phyloP scores from a whole-genome alignment of 2,797 vertebrate species.

The Sphenopsis melanotis region DNA sequence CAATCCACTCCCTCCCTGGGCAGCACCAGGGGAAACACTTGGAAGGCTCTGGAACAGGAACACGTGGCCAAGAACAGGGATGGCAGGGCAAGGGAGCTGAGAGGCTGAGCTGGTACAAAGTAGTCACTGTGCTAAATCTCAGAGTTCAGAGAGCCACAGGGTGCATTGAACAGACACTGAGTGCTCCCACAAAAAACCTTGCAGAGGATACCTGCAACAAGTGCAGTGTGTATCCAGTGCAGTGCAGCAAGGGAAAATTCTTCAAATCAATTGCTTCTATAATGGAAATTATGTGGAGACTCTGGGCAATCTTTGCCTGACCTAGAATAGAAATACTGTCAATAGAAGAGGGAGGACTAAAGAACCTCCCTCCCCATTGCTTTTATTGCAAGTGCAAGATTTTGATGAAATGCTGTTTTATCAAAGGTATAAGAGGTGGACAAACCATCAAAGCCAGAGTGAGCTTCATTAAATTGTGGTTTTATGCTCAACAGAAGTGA shows the following conservation, averaged over 20 bases:
- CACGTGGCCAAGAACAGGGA: background rate
- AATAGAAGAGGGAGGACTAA: background rate
- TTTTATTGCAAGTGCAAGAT: background rate
- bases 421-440: background rate
- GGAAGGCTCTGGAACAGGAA: background rate
- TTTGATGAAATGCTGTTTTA: background rate
- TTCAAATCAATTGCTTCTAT: background rate
- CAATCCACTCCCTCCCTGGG: background rate
- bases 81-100: background rate
- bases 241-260: background rate
- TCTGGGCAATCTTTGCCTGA: background rate
- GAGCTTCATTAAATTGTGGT: background rate
- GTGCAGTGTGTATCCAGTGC: background rate
- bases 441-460: background rate
- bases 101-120: background rate
- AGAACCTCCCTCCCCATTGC: background rate
- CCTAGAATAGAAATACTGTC: background rate
- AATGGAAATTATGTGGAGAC: background rate
- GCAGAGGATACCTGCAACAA: background rate
- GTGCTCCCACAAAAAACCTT: background rate
- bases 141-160: background rate
- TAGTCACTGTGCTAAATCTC: background rate
- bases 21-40: rapidly evolving
- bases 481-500: background rate
- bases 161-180: rapidly evolving